phyloP scores from a whole-genome alignment of 1,140 invertebrate genomes.

The Grapholita molesta region DNA sequence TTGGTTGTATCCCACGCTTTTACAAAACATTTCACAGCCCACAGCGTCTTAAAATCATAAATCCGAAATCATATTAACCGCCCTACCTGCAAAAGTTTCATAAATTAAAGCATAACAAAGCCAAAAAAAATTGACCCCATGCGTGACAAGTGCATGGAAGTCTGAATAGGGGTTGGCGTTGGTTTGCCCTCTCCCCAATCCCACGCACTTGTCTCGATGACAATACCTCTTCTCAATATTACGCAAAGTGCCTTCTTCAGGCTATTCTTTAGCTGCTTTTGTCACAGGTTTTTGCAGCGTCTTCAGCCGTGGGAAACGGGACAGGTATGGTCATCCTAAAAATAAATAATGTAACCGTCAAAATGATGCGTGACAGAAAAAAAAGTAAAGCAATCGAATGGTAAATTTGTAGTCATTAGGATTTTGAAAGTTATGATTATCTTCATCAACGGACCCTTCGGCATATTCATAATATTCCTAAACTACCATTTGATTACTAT shows the following conservation, averaged over 20 bases:
- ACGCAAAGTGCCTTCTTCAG: slow-evolving; percentile 39
- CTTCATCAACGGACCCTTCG: not conserved
- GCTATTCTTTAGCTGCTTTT: slow-evolving; percentile 38
- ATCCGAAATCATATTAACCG: slow-evolving; percentile 5
- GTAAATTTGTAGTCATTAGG: not conserved
- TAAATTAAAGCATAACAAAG: slow-evolving; percentile 16
- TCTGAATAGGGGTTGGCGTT: slow-evolving; percentile 20
- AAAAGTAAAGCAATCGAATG: not conserved
- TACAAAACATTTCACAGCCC: not conserved
- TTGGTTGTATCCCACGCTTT: not conserved
- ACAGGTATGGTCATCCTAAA: slow-evolving; percentile 18
- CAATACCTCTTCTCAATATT: slow-evolving; percentile 46
- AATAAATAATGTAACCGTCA: slow-evolving; percentile 25
- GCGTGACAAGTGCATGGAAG: slow-evolving; percentile 9
- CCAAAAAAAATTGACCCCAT: slow-evolving; percentile 9
- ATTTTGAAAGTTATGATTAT: not conserved
- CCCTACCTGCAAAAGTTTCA: slow-evolving; percentile 8
- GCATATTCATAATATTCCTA: not conserved
- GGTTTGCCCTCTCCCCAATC: slow-evolving; percentile 35
- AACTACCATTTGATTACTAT: slow-evolving; percentile 18
- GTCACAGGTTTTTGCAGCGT: slow-evolving; percentile 51
- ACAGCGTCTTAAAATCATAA: not conserved
- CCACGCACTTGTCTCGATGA: slow-evolving; percentile 59
- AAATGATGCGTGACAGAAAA: not conserved
- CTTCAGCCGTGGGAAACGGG: slow-evolving; percentile 42